These are phyloP conservation scores for Melitaea athalia DNA, from an alignment of 2,888 invertebrate genomes.

Conservation along the genomic window DNA sequence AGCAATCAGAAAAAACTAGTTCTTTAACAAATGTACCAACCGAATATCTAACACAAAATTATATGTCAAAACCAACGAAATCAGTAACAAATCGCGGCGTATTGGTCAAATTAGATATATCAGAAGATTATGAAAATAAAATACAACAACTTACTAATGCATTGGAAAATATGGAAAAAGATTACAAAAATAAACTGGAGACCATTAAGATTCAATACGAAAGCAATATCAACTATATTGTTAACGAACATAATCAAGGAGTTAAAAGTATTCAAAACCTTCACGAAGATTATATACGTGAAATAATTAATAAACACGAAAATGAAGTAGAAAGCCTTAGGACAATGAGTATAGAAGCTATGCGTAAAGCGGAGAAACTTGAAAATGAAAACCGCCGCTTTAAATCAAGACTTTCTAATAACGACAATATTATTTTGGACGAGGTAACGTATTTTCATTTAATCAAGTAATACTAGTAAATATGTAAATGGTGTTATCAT, in stretches of 20 bases:
- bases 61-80: slow-evolving; percentile 12
- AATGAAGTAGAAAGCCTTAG: slow-evolving; percentile 77
- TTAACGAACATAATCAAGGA: slow-evolving; percentile 80
- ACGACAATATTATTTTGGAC: slow-evolving; percentile 44
- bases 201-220: slow-evolving; percentile 80
- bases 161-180: slow-evolving; percentile 62
- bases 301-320: slow-evolving; percentile 74
- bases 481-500: slow-evolving; percentile 9
- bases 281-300: slow-evolving; percentile 77
- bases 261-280: slow-evolving; percentile 79
- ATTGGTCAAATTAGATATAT: slow-evolving; percentile 54
- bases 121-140: slow-evolving; percentile 59
- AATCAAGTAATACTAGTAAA: not conserved
- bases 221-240: slow-evolving; percentile 75
- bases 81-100: slow-evolving; percentile 42
- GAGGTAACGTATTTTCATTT: slow-evolving; percentile 49
- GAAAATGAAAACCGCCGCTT: slow-evolving; percentile 65
- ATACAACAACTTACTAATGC: slow-evolving; percentile 58
- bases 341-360: slow-evolving; percentile 72
- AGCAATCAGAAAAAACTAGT: slow-evolving; percentile 22
- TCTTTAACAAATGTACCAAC: slow-evolving; percentile 25
- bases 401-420: slow-evolving; percentile 52
- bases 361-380: slow-evolving; percentile 67
- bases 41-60: slow-evolving; percentile 15
- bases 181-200: slow-evolving; percentile 68